phyloP scores from a whole-genome alignment of 2,113 vertebrate genomes.

The Toxotes jaculatrix region DNA sequence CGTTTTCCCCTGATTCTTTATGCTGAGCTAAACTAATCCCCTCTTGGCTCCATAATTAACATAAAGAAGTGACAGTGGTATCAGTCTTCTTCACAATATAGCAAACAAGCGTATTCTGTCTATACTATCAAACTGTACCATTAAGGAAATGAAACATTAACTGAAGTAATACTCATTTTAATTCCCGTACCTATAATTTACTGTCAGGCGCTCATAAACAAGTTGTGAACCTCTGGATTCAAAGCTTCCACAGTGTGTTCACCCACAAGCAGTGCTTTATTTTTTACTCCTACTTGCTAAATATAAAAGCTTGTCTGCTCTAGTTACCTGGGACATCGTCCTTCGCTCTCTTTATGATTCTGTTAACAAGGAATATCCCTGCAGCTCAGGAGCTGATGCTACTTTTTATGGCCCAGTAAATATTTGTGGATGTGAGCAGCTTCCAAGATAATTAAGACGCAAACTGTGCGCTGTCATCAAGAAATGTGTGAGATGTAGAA shows the following conservation, averaged over 20 bases:
- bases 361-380: slow-evolving; percentile 30
- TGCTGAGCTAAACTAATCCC: neutral
- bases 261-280: slow-evolving; percentile 21
- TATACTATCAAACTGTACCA: neutral
- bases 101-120: neutral
- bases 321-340: slow-evolving; percentile 29
- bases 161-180: neutral
- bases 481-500: neutral
- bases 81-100: no score
- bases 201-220: slow-evolving; percentile 3
- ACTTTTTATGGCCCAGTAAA: slow-evolving; percentile 36
- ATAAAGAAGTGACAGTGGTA: neutral
- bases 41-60: neutral
- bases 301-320: slow-evolving; percentile 39
- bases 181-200: neutral
- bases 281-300: slow-evolving; percentile 5
- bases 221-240: slow-evolving; percentile 4
- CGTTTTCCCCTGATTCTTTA: neutral
- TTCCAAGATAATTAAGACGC: slow-evolving; percentile 36
- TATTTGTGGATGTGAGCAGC: slow-evolving; percentile 44
- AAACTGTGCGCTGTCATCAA: slow-evolving; percentile 2
- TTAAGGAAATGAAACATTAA: neutral
- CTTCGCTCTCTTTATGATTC: slow-evolving; percentile 14
- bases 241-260: neutral
- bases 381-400: slow-evolving; percentile 15